These are phyloP conservation scores for Heliocidaris tuberculata DNA, from an alignment of 35 echinoderm and acorn worm species.

Conservation along the genomic window DNA sequence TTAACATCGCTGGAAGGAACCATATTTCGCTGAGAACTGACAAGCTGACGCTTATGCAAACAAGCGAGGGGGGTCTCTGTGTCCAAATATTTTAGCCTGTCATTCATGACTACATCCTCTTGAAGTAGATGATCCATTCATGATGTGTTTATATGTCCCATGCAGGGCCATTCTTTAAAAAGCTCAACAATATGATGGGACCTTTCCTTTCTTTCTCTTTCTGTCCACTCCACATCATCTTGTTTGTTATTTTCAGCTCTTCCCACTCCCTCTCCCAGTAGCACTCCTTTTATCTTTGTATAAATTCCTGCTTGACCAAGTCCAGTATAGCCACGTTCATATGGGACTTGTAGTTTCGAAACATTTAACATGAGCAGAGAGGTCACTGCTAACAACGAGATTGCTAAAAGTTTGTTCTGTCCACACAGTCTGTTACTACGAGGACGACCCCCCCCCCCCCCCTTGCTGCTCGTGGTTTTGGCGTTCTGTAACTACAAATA, in stretches of 20 bases:
- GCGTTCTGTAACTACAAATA: no score
- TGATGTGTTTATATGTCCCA: background rate
- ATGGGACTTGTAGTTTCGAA: no score
- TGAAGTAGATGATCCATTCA: background rate
- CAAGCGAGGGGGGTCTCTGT: background rate
- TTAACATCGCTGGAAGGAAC: background rate
- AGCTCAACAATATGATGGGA: background rate
- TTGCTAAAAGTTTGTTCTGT: no score
- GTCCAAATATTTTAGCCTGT: background rate
- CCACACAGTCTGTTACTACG: no score
- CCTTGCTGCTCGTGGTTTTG: no score
- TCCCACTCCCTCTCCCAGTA: background rate
- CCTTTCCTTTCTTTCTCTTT: background rate
- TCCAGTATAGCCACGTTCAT: no score
- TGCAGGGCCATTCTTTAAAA: background rate
- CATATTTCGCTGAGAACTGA: background rate
- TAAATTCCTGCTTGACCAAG: no score
- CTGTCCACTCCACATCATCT: background rate
- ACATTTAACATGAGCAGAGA: no score
- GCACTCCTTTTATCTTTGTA: background rate
- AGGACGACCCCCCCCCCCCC: no score
- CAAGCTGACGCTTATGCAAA: background rate
- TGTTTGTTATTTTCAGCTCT: background rate
- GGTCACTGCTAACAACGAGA: no score
- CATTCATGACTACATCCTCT: background rate